Base-by-base conservation (phyloP, 1,140 invertebrate genomes). In the Apis dorsata region DNA sequence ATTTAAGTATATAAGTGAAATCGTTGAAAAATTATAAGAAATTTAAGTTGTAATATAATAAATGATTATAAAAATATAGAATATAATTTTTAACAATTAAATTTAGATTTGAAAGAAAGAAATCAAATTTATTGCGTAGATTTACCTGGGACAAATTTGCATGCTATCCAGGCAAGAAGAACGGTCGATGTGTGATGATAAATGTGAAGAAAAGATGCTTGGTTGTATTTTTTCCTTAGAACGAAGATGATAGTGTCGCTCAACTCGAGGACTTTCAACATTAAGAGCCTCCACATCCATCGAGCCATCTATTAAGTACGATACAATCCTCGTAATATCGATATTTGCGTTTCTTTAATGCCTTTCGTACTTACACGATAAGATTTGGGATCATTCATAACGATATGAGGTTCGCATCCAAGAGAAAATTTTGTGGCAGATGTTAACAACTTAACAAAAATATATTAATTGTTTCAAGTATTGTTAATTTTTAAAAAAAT, bases 111-210 rank as follows among this genome's bases (percentile, higher is more conserved):
- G 34, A 44, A 44, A 44, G 5, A 44, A 34, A 34, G 3, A 34
- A 34, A 34, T 4, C 2, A 34, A 44, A 44, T 44, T 44, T 44
- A 44, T 2, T 19, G 1, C 21, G 8, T 17, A 59, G 17, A 62
- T 65, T 65, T 90, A 96, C 96, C 96, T 93, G 95, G 95, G 68
- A 95, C 93, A 89, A 94, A 96, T 93, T 96, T 97, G 59, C 95
- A 94, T 8, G 94, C 96, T 44, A 96, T 95, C 96, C 97, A 98
- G 89, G 96, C 95, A 12, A 97, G 93, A 24, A 94, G 84, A 75
- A 96, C 93, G 59, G 96, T 96, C 62, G 95, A 95, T 74, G 94
- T 93, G 86, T 97, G 97, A 93, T 97, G 96, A 89, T 97, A 97
- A 51, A 97, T 91, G 86, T 97, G 97, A 49, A 97, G 93, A 87